Evolutionary conservation across 1,140 invertebrate genomes (phyloP), one percentile per base, ranked within the genome.

Genomic region (Megathymus violae): DNA sequence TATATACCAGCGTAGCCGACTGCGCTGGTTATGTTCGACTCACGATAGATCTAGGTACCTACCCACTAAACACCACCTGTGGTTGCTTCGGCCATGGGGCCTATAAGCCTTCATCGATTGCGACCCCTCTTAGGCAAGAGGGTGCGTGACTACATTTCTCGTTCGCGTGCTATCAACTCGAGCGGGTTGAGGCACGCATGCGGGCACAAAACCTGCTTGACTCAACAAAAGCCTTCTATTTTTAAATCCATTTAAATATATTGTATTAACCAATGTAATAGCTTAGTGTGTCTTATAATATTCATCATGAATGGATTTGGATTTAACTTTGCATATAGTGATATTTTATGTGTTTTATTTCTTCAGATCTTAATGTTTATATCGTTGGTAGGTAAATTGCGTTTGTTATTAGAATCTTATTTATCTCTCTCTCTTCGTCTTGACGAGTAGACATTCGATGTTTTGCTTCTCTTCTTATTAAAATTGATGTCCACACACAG

Each of bases 361-460:
- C 15, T 59, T 48, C 44, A 59, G 17, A 36, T 60, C 43, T 60
- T 48, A 36, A 60, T 48, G 31, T 47, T 51, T 48, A 40, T 60
- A 48, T 59, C 14, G 11, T 27, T 36, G 56, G 27, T 59, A 47
- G 44, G 56, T 60, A 60, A 54, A 52, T 52, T 47, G 31, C 19
- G 54, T 65, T 36, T 41, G 52, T 65, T 54, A 36, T 51, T 62
- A 51, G 62, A 58, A 60, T 46, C 58, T 50, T 64, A 58, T 54
- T 40, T 50, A 41, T 67, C 31, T 58, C 52, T 62, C 58, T 71
- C 34, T 61, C 46, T 40, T 50, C 56, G 31, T 52, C 51, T 67
- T 19, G 64, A 67, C 17, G 48, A 62, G 69, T 71, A 71, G 64
- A 67, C 44, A 63, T 44, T 71, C 38, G 60, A 43, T 71, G 69